A percentile compares a stretch with the other conserved stretches of the same genome.
Evolutionary conservation across 1,140 invertebrate genomes (phyloP).

Genomic region (Oppia nitens): DNA sequence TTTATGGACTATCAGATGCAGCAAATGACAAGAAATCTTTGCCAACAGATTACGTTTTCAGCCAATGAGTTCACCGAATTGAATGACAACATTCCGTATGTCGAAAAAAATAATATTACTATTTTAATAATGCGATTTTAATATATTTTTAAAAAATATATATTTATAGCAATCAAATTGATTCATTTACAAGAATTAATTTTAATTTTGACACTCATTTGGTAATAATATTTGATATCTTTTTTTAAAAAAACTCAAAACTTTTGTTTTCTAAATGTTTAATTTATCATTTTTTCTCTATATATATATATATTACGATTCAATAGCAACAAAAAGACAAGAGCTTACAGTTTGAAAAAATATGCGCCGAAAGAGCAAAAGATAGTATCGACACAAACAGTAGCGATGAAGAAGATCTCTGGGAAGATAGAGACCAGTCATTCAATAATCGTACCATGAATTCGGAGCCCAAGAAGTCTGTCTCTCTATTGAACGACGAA

Average conservation of each 20-base stretch:
- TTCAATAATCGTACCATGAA: background rate
- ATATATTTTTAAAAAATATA: background rate
- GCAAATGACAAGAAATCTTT: conserved; percentile 9
- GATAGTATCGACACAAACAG: background rate
- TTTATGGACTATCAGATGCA: conserved; percentile 11
- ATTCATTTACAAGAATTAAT: background rate
- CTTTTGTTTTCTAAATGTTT: too few relatives aligned
- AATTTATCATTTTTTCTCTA: too few relatives aligned
- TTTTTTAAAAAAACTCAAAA: too few relatives aligned
- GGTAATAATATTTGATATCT: background rate
- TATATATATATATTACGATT: too few relatives aligned
- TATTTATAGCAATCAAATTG: background rate
- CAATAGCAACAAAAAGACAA: background rate
- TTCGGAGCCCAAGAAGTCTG: background rate
- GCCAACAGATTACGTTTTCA: background rate
- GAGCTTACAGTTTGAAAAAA: background rate
- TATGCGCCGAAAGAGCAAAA: background rate
- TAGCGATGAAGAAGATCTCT: conserved; percentile 4
- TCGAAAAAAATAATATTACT: too few relatives aligned
- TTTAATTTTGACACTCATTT: background rate
- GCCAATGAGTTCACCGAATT: background rate
- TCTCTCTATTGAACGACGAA: background rate
- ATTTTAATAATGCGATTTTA: background rate
- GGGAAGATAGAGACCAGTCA: background rate
- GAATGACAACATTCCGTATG: background rate